Evolutionary conservation across 2,113 vertebrate genomes (phyloP).

Genomic region (Gopherus flavomarginatus): DNA sequence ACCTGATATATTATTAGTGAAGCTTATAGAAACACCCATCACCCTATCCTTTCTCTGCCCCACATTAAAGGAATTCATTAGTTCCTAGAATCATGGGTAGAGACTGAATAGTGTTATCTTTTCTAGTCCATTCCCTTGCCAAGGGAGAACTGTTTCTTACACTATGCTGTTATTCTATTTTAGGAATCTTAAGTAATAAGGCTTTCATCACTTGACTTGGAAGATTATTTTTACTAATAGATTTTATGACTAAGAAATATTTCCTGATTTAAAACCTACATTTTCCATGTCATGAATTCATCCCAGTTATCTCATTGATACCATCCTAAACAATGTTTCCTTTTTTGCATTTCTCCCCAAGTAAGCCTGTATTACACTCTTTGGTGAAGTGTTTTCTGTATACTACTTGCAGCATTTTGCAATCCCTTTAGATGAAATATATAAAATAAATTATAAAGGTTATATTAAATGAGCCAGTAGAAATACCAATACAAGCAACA

Average conservation of each 20-base stretch:
- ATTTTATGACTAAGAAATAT: background rate
- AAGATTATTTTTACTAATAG: slow-evolving; percentile 39
- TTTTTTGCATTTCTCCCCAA: background rate
- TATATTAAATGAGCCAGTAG: background rate
- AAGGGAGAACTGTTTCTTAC: background rate
- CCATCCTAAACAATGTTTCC: background rate
- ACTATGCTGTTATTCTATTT: slow-evolving; percentile 19
- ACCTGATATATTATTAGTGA: background rate
- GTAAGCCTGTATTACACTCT: background rate
- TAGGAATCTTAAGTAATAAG: slow-evolving; percentile 35
- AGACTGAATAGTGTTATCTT: background rate
- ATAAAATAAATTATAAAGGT: background rate
- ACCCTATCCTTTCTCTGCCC: slow-evolving; percentile 6
- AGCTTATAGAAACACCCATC: slow-evolving; percentile 24
- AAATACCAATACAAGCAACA: background rate
- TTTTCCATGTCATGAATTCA: slow-evolving; percentile 12
- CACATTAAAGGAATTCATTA: slow-evolving; percentile 34
- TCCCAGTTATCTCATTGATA: background rate
- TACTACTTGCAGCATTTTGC: background rate
- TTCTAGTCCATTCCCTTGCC: background rate
- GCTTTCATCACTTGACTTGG: slow-evolving; percentile 30
- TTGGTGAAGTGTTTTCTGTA: background rate
- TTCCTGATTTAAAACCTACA: background rate
- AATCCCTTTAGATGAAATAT: background rate
- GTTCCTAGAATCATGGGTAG: slow-evolving; percentile 24